Evolutionary conservation across 2,797 vertebrate genomes (phyloP), one percentile per base, ranked within the genome.

Genomic region (Anguilla marmorata): DNA sequence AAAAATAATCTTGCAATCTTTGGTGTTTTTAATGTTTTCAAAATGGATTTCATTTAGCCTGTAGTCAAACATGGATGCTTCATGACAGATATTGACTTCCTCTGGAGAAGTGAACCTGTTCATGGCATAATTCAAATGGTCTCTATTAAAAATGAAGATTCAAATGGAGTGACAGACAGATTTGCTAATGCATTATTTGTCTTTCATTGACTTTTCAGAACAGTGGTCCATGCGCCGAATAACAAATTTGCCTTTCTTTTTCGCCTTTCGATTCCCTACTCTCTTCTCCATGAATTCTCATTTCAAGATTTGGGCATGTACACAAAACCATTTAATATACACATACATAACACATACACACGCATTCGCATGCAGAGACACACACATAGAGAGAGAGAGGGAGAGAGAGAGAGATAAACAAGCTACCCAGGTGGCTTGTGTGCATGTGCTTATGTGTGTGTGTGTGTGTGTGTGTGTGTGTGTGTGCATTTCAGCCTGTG

Each of bases 121-220:
- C 79, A 50, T 82, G 79, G 41, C 41, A 79, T 41, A 37, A 16
- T 79, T 19, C 33, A 41, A 79, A 79, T 45, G 5, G 79, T n/a
- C 45, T 45, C 74, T 79, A 50, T 50, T 48, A 50, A 48, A 82
- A 48, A 82, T 50, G 79, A n/a, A 21, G 41, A 82, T 82, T 82
- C 41, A 82, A 82, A 80, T n/a, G 76, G 76, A 80, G 76, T 24
- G 76, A 80, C 76, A 80, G 76, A 80, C 45, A 48, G 41, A 45
- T 82, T 48, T 82, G 79, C 41, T 82, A 82, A 82, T 50, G 21
- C 79, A n/a, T 82, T 82, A 82, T 48, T 48, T 82, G 76, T 45
- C 16, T 80, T 80, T 80, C 76, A 80, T 80, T 80, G 76, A 80
- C 76, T 48, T 80, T 80, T 41, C 19, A 7, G 33, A 33, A 80